Evolutionary conservation across 2,797 vertebrate genomes (phyloP).

Genomic region (Phrynocephalus guinanensis): DNA sequence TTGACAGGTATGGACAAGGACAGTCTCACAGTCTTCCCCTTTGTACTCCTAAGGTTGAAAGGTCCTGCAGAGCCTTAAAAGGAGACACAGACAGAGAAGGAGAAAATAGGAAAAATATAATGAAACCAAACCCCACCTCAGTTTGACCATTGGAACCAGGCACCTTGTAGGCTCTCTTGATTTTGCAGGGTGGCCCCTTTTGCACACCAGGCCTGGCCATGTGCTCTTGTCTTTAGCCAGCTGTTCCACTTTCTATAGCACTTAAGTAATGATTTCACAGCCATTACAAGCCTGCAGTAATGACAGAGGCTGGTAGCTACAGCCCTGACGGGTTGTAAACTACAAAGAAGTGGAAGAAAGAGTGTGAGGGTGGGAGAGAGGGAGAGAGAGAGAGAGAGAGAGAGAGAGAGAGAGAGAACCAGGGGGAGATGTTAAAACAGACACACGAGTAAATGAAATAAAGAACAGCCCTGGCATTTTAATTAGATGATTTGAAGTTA

Average conservation of each 20-base stretch:
- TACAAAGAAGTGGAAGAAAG: slow-evolving; percentile 29
- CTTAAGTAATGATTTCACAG: slow-evolving; percentile 65
- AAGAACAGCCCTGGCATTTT: slow-evolving; percentile 40
- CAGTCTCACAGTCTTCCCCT: background rate
- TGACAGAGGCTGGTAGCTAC: slow-evolving; percentile 51
- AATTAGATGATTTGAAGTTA: slow-evolving; percentile 35
- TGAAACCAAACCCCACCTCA: background rate
- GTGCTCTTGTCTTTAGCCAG: slow-evolving; percentile 54
- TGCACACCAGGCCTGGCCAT: background rate
- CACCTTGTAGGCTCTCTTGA: background rate
- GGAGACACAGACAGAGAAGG: background rate
- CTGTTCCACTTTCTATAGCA: slow-evolving; percentile 56
- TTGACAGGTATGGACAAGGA: background rate
- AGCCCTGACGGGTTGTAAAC: slow-evolving; percentile 52
- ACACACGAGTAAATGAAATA: slow-evolving; percentile 52
- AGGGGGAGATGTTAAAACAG: slow-evolving; percentile 39
- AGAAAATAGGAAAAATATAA: no score
- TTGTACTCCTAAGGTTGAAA: background rate
- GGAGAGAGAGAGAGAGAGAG: no score
- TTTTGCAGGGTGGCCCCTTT: background rate
- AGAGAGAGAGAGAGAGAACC: background rate
- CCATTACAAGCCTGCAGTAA: slow-evolving; percentile 56
- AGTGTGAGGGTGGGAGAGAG: no score
- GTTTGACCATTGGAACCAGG: slow-evolving; percentile 17
- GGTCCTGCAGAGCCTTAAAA: background rate